A percentile compares a stretch with the other conserved stretches of the same genome.
Evolutionary conservation across 2,888 invertebrate genomes (phyloP).

Genomic region (Trachelus stipa): DNA sequence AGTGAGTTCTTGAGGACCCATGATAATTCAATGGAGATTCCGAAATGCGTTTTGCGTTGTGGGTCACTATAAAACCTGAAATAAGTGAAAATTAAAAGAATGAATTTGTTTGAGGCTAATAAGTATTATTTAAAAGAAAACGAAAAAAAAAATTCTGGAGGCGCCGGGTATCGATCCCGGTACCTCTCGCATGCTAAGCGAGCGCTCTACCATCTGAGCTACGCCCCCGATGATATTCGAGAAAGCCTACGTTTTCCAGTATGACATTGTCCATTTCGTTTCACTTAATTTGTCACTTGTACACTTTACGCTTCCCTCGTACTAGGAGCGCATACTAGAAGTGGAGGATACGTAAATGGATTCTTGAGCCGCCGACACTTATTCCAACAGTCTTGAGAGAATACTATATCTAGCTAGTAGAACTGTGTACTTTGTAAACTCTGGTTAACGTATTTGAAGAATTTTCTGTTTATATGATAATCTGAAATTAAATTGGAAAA

Average conservation of each 20-base stretch:
- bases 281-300: constrained; percentile 19
- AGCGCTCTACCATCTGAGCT: constrained; percentile 50
- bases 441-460: background rate
- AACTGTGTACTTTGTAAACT: background rate
- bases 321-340: constrained; percentile 4
- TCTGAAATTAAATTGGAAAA: background rate
- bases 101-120: background rate
- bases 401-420: background rate
- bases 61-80: constrained; percentile 29
- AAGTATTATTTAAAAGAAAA: background rate
- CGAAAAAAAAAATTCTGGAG: constrained; percentile 25
- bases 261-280: constrained; percentile 4
- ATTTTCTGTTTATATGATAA: background rate
- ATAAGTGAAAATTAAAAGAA: constrained; percentile 10
- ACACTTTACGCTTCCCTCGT: constrained; percentile 7
- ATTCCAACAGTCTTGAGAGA: background rate
- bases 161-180: constrained; percentile 44
- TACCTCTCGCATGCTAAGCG: constrained; percentile 47
- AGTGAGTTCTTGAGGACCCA: constrained; percentile 50
- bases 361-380: background rate
- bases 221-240: constrained; percentile 33
- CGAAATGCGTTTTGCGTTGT: constrained; percentile 29
- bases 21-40: constrained; percentile 41
- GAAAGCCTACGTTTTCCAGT: constrained; percentile 2
- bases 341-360: background rate